Conservation (phyloP, 1,140 invertebrate genomes). For the Zaprionus camerounensis region DNA sequence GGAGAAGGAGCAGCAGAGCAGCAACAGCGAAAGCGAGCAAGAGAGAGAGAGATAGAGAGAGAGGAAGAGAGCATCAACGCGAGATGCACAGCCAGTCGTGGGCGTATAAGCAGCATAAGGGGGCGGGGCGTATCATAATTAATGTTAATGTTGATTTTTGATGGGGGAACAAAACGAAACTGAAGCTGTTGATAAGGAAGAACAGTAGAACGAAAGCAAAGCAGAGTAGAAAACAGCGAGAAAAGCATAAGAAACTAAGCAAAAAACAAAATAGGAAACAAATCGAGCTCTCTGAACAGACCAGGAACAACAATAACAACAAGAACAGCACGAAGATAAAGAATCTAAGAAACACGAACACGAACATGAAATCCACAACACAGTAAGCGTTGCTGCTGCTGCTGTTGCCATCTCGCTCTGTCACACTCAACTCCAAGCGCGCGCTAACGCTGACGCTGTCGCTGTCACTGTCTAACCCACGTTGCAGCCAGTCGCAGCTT, state of each 20-base stretch:
- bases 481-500: constrained; percentile 52
- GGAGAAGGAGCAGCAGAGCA: not conserved
- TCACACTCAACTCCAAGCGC: constrained; percentile 27
- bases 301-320: constrained; percentile 4
- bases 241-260: constrained; percentile 24
- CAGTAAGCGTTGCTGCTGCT: not conserved
- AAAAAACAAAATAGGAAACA: constrained; percentile 17
- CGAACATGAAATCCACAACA: constrained; percentile 27
- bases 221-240: not conserved
- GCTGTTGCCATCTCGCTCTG: constrained; percentile 43
- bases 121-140: constrained; percentile 46
- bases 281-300: constrained; percentile 17
- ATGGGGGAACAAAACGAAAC: constrained; percentile 25
- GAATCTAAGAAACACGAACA: constrained; percentile 6
- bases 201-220: not conserved
- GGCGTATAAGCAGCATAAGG: not conserved
- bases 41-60: not conserved
- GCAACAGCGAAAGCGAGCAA: constrained; percentile 8
- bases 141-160: constrained; percentile 52
- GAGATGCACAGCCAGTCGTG: not conserved
- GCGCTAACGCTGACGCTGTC: constrained; percentile 35
- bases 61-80: not conserved
- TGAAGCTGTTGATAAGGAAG: constrained; percentile 55
- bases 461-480: constrained; percentile 51
- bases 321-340: constrained; percentile 9